phyloP scores from a whole-genome alignment of 2,113 vertebrate genomes.

The Orthonyx spaldingii region DNA sequence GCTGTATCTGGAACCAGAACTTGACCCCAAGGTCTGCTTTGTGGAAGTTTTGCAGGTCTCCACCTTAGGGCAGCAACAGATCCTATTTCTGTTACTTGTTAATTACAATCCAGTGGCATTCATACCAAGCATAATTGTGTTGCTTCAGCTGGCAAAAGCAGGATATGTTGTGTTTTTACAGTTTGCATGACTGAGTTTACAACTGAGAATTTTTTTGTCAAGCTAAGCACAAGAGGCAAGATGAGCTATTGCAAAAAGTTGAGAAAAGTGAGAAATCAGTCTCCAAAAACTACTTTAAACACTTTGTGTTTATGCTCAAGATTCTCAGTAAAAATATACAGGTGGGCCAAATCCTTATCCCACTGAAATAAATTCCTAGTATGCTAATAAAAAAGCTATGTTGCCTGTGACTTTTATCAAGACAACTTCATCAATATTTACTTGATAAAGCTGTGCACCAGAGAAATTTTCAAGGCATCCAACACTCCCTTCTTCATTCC shows the following conservation, averaged over 20 bases:
- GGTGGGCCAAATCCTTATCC: neutral
- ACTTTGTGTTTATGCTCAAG: neutral
- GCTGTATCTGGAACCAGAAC: neutral
- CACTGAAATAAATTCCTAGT: neutral
- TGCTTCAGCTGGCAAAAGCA: neutral
- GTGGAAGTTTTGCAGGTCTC: neutral
- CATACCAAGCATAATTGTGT: neutral
- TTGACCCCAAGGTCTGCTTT: neutral
- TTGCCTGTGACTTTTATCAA: neutral
- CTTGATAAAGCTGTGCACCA: neutral
- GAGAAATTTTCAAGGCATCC: neutral
- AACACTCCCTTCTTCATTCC: neutral
- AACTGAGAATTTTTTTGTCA: neutral
- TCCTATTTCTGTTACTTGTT: neutral
- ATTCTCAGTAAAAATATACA: neutral
- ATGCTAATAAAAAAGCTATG: neutral
- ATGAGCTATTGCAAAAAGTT: neutral
- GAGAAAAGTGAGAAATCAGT: neutral
- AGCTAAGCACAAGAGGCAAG: neutral
- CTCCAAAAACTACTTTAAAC: neutral
- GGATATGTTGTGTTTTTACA: neutral
- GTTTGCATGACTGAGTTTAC: neutral
- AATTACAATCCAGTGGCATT: neutral
- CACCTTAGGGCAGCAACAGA: neutral
- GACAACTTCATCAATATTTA: neutral